Conservation (phyloP, 2,888 invertebrate genomes). For the Apeira syringaria region DNA sequence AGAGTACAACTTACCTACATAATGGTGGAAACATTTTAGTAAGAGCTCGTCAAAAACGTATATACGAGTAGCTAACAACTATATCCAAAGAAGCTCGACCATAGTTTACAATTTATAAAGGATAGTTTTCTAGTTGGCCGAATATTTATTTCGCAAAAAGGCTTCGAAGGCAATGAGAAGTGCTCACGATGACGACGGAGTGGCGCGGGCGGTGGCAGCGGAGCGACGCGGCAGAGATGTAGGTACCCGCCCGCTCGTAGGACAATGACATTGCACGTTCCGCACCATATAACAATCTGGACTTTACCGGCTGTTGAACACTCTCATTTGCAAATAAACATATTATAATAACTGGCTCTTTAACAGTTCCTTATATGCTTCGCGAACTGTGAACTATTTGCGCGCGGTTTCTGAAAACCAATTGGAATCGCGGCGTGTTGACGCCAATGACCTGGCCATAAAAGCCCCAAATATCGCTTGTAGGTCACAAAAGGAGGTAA, state of each 20-base stretch:
- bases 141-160: slow-evolving; percentile 12
- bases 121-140: too few species aligned
- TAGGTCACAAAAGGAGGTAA: slow-evolving; percentile 60
- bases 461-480: slow-evolving; percentile 42
- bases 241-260: slow-evolving; percentile 60
- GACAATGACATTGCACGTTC: slow-evolving; percentile 81
- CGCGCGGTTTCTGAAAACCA: slow-evolving; percentile 33
- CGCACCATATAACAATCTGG: slow-evolving; percentile 79
- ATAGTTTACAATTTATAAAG: too few species aligned
- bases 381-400: slow-evolving; percentile 50
- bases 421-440: too few species aligned
- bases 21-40: too few species aligned
- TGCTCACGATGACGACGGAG: slow-evolving; percentile 34
- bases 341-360: slow-evolving; percentile 57
- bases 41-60: too few species aligned
- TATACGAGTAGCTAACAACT: too few species aligned
- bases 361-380: slow-evolving; percentile 54
- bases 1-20: too few species aligned
- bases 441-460: slow-evolving; percentile 36
- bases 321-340: slow-evolving; percentile 59
- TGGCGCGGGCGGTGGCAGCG: slow-evolving; percentile 40
- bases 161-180: slow-evolving; percentile 22
- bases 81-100: too few species aligned
- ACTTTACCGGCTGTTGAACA: slow-evolving; percentile 64
- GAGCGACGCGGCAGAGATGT: slow-evolving; percentile 38